Evolutionary conservation across 2,888 invertebrate species (phyloP).

Genomic region (Gnatocerus cornutus): DNA sequence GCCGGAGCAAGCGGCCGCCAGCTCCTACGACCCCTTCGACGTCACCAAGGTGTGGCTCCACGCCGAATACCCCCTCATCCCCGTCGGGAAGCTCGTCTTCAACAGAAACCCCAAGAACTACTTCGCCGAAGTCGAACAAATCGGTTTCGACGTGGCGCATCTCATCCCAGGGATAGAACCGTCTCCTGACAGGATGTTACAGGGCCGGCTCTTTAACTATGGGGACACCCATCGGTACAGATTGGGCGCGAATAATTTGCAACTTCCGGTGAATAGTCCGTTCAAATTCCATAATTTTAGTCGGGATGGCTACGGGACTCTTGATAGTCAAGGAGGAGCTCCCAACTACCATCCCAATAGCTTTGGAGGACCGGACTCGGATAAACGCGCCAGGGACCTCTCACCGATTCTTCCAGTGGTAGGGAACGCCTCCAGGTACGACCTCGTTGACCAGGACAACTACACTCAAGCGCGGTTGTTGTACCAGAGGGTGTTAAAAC

Average conservation of each 20-base stretch:
- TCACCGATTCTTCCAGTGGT: slow-evolving; percentile 75
- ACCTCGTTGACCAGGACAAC: slow-evolving; percentile 91
- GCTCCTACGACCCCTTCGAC: slow-evolving; percentile 93
- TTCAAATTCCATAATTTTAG: slow-evolving; percentile 87
- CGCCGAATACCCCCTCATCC: slow-evolving; percentile 88
- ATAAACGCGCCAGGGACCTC: slow-evolving; percentile 77
- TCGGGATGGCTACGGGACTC: slow-evolving; percentile 87
- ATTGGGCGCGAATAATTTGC: slow-evolving; percentile 91
- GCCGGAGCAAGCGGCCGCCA: slow-evolving; percentile 85
- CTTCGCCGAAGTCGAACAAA: slow-evolving; percentile 94
- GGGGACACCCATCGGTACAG: slow-evolving; percentile 93
- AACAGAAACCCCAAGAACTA: slow-evolving; percentile 94
- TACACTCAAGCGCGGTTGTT: slow-evolving; percentile 87
- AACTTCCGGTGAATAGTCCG: slow-evolving; percentile 96
- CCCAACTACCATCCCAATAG: slow-evolving; percentile 99
- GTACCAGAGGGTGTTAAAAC: slow-evolving; percentile 87
- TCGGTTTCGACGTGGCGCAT: slow-evolving; percentile 72
- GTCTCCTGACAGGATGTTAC: slow-evolving; percentile 94
- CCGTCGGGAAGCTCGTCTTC: slow-evolving; percentile 89
- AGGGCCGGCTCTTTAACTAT: slow-evolving; percentile 91
- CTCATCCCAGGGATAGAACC: slow-evolving; percentile 89
- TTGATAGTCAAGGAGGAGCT: slow-evolving; percentile 88
- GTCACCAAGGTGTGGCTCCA: slow-evolving; percentile 96
- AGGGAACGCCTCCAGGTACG: slow-evolving; percentile 87
- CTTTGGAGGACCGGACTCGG: slow-evolving; percentile 89